A percentile compares a stretch with the other conserved stretches of the same genome.
Conservation (phyloP, 2,113 vertebrate species). For the Ciconia stormi region DNA sequence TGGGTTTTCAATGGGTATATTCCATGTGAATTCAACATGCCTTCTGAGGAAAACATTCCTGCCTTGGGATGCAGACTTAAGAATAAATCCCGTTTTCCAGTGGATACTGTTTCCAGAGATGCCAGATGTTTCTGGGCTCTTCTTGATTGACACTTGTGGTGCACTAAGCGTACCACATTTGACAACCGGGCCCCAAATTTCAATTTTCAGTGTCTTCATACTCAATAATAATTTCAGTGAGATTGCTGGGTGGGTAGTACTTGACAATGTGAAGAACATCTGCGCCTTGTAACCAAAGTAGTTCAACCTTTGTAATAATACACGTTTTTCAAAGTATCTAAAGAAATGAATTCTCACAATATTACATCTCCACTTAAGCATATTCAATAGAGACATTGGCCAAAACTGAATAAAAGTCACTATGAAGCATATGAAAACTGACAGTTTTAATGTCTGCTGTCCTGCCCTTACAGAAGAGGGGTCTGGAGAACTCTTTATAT, state of each 20-base stretch:
- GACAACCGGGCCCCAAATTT: neutral
- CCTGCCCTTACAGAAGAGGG: constrained; percentile 83
- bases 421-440: neutral
- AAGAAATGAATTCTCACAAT: neutral
- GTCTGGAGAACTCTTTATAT: constrained; percentile 87
- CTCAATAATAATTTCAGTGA: neutral
- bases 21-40: neutral
- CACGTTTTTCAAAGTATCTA: neutral
- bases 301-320: neutral
- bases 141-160: neutral
- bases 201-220: neutral
- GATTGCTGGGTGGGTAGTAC: neutral
- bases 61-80: neutral
- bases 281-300: neutral
- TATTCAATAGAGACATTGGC: neutral
- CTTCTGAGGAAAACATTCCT: neutral
- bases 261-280: neutral
- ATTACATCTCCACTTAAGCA: neutral
- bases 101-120: neutral
- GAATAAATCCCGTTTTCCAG: neutral
- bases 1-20: neutral
- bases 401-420: neutral
- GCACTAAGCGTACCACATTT: neutral
- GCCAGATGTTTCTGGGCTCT: neutral
- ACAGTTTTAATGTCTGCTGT: neutral